Evolutionary conservation across 92 coral and sea anemone genomes (phyloP), one percentile per base, ranked within the genome.

Genomic region (Phenganax stokvisi): DNA sequence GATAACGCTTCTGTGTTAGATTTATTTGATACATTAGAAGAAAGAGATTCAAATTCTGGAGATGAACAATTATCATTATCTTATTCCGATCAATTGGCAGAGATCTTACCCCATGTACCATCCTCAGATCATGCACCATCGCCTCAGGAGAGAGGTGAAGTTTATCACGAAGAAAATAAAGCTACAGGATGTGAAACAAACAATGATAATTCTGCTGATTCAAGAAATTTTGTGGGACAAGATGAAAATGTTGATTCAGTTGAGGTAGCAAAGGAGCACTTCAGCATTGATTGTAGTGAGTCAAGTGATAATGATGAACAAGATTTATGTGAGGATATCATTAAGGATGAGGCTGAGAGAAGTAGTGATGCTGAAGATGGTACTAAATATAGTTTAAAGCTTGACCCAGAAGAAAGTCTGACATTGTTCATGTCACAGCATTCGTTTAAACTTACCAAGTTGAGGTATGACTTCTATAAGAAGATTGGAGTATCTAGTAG

Each of bases 391-490:
- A 55, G 72, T 16, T 17, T 85, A 16, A 31, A 60, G 10, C 74
- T 84, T 57, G 88, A 84, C 80, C 84, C 86, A 54, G 89, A 86
- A 44, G 89, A 88, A 15, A 75, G 79, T 69, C 66, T 86, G 13
- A 53, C 59, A 54, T 51, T 85, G 53, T 79, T 87, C 64, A 74
- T 82, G 30, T 87, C 87, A 37, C 84, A 78, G 51, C 83, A 88
- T 83, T 82, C 86, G 63, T 84, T 75, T 60, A 78, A 85, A 66
- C 65, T 90, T 56, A 84, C 85, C 54, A 20, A 61, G 11, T 68
- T 90, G 54, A 90, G 90, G 93, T 89, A 80, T 5, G 75, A 37
- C 3, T 1, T 2, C 47, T 37, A 5, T 37, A 37, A 37, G 47
- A 37, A 37, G 3, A 37, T 2, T 37, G 47, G 47, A 2, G 5